Base-by-base conservation (phyloP, 2,797 vertebrate genomes). In the Peromyscus nudipes region DNA sequence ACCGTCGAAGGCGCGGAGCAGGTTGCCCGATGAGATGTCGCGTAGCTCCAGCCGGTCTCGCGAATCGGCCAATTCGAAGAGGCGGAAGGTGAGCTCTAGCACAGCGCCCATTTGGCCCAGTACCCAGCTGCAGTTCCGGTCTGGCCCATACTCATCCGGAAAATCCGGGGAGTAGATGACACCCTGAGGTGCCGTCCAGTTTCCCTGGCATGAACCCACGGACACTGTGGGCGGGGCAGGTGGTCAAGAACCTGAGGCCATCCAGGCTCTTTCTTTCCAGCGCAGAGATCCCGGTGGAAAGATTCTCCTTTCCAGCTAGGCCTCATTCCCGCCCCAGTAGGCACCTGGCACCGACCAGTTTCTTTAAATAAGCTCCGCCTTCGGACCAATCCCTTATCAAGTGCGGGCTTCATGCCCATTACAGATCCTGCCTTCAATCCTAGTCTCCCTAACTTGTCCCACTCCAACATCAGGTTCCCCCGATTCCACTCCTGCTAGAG, bases 81-180 rank as follows among this genome's bases (percentile, higher is more conserved):
- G 96, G 46, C 97, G 98, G 94, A 98, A 98, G 75, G 94, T 97
- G 77, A 98, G 97, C 69, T 98, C 98, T 71, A 98, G 60, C 0
- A 97, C 94, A 10, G 94, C 88, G 2, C 96, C 97, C 0, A 92
- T 83, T 0, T 97, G 97, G 37, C 60, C 87, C 31, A 98, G 90
- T 13, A 91, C 92, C 98, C 98, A 98, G 65, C 93, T 97, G 96
- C 98, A 98, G 79, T 98, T 98, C 46, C 97, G 96, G 64, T 98
- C 98, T 0, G 98, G 97, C 8, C 98, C 97, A 1, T 98, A 98
- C 60, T 98, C 98, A 40, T 98, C 98, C 0, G 98, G 98, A 93
- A 98, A 98, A 82, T 98, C 98, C 13, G 98, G 98, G 43, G 98
- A 98, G 92, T 98, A 98, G 67, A 98, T 73, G 77, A 98, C 98